phyloP scores from a whole-genome alignment of 2,888 invertebrate species.

The Holacanthella duospinosa region DNA sequence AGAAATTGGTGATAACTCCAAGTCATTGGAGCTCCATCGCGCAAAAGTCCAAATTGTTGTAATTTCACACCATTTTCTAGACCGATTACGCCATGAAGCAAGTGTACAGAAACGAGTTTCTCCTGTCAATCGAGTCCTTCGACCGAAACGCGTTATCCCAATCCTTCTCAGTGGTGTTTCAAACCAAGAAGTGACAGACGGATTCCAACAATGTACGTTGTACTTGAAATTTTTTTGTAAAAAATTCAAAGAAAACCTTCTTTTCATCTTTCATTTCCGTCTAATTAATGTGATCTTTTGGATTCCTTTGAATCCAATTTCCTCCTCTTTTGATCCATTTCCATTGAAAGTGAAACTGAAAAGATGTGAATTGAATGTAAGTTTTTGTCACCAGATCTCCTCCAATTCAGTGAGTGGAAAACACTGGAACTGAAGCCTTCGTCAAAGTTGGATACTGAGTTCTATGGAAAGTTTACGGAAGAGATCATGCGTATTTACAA shows the following conservation, averaged over 20 bases:
- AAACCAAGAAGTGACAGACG: conserved; percentile 22
- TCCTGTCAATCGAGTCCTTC: conserved; percentile 32
- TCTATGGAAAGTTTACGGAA: conserved; percentile 34
- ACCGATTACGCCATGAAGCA: conserved; percentile 32
- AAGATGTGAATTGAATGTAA: too few species aligned
- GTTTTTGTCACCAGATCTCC: too few species aligned
- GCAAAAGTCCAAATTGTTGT: conserved; percentile 37
- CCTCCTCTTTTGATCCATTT: neutral
- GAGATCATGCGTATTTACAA: conserved; percentile 35
- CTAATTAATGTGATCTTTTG: neutral
- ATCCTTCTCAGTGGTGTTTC: conserved; percentile 22
- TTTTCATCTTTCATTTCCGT: neutral
- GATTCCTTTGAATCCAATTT: neutral
- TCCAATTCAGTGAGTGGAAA: conserved; percentile 34
- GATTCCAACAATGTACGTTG: conserved; percentile 11
- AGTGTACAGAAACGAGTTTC: conserved; percentile 26
- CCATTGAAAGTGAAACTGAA: too few species aligned
- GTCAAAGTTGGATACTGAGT: conserved; percentile 28
- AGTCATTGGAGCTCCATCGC: conserved; percentile 30
- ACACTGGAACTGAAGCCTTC: conserved; percentile 31
- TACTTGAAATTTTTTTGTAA: neutral
- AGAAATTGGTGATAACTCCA: conserved; percentile 30
- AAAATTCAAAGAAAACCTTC: neutral
- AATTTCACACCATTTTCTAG: conserved; percentile 35
- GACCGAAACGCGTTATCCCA: conserved; percentile 35